Percentiles rank a stretch among this genome's conserved stretches.
phyloP scores from a whole-genome alignment of 2,797 vertebrate species.

The Apodemus agrarius region DNA sequence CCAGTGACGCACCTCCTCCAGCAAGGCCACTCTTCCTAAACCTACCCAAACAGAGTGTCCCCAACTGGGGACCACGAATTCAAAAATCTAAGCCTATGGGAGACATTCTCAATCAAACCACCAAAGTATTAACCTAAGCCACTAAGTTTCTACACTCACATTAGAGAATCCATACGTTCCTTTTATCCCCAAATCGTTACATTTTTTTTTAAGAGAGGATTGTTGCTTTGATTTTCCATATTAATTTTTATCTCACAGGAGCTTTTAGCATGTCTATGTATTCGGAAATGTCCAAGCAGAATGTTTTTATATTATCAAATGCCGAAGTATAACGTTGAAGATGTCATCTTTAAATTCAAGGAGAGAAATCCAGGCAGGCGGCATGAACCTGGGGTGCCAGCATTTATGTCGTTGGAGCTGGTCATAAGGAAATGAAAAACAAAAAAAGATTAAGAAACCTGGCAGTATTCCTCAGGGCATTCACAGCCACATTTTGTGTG shows the following conservation, averaged over 20 bases:
- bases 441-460: neutral
- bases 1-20: neutral
- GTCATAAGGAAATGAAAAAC: neutral
- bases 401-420: too few species aligned
- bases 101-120: too few species aligned
- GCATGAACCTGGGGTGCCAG: neutral
- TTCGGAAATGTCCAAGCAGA: neutral
- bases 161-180: neutral
- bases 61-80: neutral
- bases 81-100: neutral
- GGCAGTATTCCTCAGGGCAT: neutral
- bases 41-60: neutral
- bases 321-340: neutral
- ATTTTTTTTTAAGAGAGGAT: neutral
- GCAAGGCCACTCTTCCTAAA: neutral
- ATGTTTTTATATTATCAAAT: neutral
- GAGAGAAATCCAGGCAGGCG: neutral
- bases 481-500: neutral
- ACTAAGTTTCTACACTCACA: neutral
- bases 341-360: slow-evolving; percentile 28
- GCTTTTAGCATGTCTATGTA: neutral
- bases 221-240: neutral
- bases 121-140: neutral
- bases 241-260: neutral
- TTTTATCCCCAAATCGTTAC: neutral